Evolutionary conservation across 1,140 invertebrate genomes (phyloP).

Genomic region (Pseudomyrmex dendroicus): DNA sequence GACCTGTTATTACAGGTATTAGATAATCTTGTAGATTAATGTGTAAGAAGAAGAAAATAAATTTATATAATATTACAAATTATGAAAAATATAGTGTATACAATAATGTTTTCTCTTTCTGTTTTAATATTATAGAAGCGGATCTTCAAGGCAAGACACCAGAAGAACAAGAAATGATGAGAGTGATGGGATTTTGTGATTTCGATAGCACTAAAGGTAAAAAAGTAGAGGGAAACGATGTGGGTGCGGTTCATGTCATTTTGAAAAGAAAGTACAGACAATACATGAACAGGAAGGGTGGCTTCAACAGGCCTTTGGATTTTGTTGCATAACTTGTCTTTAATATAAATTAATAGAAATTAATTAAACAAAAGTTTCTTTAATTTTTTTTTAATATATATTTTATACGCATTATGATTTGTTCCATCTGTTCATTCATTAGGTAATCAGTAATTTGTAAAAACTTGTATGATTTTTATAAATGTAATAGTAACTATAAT

Average conservation of each 20-base stretch:
- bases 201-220: conserved; percentile 98
- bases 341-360: background rate
- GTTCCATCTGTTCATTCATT: no score
- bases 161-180: conserved; percentile 98
- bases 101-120: background rate
- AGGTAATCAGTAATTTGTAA: no score
- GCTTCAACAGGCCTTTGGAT: conserved; percentile 99
- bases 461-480: no score
- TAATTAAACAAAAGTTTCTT: background rate
- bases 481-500: no score
- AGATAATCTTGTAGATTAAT: conserved; percentile 3
- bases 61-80: background rate
- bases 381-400: no score
- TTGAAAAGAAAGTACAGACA: conserved; percentile 98
- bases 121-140: conserved; percentile 84
- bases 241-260: conserved; percentile 96
- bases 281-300: conserved; percentile 99
- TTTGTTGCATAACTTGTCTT: conserved; percentile 91
- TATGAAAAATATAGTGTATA: conserved; percentile 27
- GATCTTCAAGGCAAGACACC: conserved; percentile 93
- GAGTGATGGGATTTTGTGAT: conserved; percentile 97
- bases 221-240: conserved; percentile 97
- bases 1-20: conserved; percentile 86
- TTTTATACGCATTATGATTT: no score
- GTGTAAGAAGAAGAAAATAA: background rate